Percentiles rank a stretch among this genome's conserved stretches.
Evolutionary conservation across 2,113 vertebrate genomes (phyloP).

Genomic region (Ptychochromis oligacanthus): DNA sequence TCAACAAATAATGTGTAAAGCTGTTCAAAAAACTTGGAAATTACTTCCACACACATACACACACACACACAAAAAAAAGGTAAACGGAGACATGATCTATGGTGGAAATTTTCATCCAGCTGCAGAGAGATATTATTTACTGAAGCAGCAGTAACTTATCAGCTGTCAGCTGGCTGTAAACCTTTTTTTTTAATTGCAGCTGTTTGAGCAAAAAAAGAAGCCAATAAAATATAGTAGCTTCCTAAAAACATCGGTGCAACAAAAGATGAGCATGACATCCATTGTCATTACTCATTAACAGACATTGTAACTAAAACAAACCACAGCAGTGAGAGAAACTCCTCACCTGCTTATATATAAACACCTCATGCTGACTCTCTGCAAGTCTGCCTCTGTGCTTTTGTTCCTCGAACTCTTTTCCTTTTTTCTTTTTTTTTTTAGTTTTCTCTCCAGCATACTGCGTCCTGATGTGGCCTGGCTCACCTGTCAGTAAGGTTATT

Average conservation of each 20-base stretch:
- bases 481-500: conserved; percentile 30
- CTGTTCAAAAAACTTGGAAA: neutral
- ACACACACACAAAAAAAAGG: neutral
- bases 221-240: neutral
- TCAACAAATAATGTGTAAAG: neutral
- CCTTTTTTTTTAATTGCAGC: neutral
- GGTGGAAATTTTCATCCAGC: neutral
- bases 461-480: neutral
- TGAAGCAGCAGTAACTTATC: conserved; percentile 9
- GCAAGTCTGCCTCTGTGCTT: neutral
- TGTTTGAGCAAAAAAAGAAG: neutral
- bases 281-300: neutral
- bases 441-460: no score
- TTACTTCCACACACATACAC: neutral
- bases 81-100: neutral
- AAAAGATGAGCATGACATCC: neutral
- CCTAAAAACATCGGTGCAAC: neutral
- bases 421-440: neutral
- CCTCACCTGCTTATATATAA: neutral
- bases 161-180: neutral
- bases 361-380: neutral
- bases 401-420: neutral
- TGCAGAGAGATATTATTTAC: conserved; percentile 7
- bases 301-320: neutral
- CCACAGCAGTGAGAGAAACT: neutral